Conservation (phyloP, 2,113 vertebrate genomes). For the Okapia johnstoni region DNA sequence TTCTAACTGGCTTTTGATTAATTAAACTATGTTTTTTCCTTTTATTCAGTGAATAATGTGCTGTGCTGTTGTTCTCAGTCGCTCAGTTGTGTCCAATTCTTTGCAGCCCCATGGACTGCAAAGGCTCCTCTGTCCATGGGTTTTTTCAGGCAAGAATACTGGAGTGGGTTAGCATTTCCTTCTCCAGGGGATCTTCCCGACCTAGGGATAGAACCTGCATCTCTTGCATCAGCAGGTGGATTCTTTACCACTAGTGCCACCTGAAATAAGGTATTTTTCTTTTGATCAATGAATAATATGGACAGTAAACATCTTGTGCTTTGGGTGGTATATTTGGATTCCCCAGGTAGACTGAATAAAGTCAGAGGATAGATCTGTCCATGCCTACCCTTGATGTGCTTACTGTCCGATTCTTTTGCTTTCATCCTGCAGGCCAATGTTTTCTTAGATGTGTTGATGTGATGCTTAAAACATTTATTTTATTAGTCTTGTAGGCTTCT, state of each 20-base stretch:
- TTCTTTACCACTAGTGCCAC: background rate
- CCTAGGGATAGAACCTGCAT: background rate
- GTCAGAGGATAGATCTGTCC: background rate
- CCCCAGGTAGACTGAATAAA: background rate
- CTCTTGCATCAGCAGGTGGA: background rate
- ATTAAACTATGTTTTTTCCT: background rate
- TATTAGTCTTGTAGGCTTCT: background rate
- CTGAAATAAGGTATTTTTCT: background rate
- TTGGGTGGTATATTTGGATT: background rate
- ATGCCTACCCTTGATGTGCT: background rate
- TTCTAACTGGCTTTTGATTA: background rate
- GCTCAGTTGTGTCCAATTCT: background rate
- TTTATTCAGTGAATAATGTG: background rate
- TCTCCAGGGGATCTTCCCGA: background rate
- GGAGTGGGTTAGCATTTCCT: background rate
- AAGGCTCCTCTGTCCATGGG: background rate
- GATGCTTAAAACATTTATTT: background rate
- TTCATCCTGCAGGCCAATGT: background rate
- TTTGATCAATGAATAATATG: background rate
- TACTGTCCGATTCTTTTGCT: background rate
- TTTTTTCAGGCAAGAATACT: background rate
- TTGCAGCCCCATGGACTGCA: background rate
- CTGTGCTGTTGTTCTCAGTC: background rate
- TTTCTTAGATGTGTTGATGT: background rate
- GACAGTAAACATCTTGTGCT: background rate